Evolutionary conservation across 2,113 vertebrate species (phyloP).

Genomic region (Rallus limicola): DNA sequence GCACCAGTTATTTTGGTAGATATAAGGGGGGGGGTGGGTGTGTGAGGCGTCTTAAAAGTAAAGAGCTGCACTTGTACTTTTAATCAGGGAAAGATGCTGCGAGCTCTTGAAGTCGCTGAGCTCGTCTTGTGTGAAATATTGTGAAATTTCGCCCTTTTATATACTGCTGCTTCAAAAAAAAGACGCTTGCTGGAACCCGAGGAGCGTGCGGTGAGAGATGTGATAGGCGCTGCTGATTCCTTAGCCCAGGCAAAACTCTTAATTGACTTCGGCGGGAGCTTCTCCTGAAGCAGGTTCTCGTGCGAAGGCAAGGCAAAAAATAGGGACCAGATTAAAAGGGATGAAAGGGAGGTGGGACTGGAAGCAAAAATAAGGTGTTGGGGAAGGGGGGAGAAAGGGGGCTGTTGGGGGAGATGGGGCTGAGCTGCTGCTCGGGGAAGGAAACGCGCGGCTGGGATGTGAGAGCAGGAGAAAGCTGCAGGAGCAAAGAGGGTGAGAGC

Average conservation of each 20-base stretch:
- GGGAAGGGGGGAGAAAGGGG: neutral
- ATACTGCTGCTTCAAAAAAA: neutral
- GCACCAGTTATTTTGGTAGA: neutral
- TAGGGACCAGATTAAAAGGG: neutral
- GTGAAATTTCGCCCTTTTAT: neutral
- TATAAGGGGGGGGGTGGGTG: accelerated
- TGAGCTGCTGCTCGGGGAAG: neutral
- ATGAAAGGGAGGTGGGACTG: neutral
- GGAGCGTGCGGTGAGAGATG: neutral
- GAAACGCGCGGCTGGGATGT: neutral
- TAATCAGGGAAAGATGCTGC: neutral
- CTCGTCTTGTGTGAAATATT: neutral
- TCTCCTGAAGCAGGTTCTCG: neutral
- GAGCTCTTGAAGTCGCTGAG: neutral
- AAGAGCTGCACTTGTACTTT: neutral
- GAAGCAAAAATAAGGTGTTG: neutral
- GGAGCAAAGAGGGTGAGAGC: neutral
- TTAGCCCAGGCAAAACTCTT: neutral
- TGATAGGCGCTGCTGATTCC: neutral
- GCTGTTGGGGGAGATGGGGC: neutral
- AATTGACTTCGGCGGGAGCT: neutral
- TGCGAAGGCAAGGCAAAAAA: neutral
- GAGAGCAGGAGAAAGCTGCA: neutral
- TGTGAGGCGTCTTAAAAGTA: neutral
- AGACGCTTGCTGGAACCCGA: neutral